Percentiles rank a stretch among this genome's conserved stretches.
Conservation (phyloP, 2,888 invertebrate species). For the Erebia ligea region DNA sequence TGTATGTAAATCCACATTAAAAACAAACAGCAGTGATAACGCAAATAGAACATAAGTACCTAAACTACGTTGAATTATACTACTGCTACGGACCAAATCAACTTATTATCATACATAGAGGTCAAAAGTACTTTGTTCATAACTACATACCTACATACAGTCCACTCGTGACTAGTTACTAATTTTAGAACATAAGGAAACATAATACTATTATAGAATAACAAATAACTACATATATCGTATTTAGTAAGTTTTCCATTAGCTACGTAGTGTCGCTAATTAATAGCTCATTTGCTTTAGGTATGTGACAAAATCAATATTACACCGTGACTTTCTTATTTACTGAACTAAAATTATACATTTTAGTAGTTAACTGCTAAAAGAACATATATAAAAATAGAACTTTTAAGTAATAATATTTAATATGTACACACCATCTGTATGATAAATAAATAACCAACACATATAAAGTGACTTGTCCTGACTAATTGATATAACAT, state of each 20-base stretch:
- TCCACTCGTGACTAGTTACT: slow-evolving; percentile 31
- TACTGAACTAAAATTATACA: slow-evolving; percentile 1
- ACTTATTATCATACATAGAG: slow-evolving; percentile 32
- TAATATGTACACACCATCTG: neutral
- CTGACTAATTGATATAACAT: neutral
- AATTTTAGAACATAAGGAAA: slow-evolving; percentile 39
- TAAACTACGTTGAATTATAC: slow-evolving; percentile 16
- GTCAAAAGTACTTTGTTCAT: slow-evolving; percentile 39
- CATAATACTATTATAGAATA: slow-evolving; percentile 11
- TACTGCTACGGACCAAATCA: slow-evolving; percentile 23
- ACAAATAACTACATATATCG: slow-evolving; percentile 15
- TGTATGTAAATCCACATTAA: slow-evolving; percentile 29
- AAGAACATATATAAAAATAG: neutral
- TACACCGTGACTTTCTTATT: slow-evolving; percentile 15
- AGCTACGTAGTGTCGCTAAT: slow-evolving; percentile 13
- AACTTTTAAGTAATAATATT: neutral
- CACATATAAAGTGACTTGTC: too few relatives aligned
- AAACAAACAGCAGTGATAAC: slow-evolving; percentile 17
- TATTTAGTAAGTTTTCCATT: slow-evolving; percentile 23
- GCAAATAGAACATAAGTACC: slow-evolving; percentile 1
- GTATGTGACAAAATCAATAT: slow-evolving; percentile 2
- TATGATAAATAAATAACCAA: neutral
- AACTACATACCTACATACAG: slow-evolving; percentile 14
- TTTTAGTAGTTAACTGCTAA: neutral
- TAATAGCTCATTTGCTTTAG: slow-evolving; percentile 19